phyloP scores from a whole-genome alignment of 2,113 vertebrate genomes.

The Hypomesus transpacificus region DNA sequence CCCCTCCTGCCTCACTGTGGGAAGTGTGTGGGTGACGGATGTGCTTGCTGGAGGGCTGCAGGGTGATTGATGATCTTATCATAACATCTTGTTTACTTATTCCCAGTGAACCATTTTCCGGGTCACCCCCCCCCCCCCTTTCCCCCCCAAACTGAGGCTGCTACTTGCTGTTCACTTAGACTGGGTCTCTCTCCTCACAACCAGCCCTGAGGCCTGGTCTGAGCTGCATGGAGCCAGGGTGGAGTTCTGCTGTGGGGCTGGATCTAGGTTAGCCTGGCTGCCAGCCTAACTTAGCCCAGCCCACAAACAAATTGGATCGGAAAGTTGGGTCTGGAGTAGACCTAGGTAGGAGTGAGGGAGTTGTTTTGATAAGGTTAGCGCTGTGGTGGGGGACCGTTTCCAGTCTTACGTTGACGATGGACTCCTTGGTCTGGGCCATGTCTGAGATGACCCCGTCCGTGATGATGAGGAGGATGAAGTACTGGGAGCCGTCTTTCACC shows the following conservation, averaged over 20 bases:
- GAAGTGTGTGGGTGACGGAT: slow-evolving; percentile 19
- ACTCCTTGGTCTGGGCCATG: slow-evolving; percentile 95
- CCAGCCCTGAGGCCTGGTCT: no score
- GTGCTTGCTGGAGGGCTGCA: slow-evolving; percentile 35
- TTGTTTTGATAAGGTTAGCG: no score
- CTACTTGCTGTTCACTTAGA: neutral
- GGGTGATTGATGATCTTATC: slow-evolving; percentile 45
- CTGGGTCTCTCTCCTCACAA: no score
- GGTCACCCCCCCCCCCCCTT: neutral
- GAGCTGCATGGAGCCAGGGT: no score
- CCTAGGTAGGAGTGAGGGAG: no score
- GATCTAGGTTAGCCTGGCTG: no score
- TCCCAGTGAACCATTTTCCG: neutral
- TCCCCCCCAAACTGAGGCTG: neutral
- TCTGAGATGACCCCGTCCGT: slow-evolving; percentile 96
- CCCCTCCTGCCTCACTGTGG: neutral
- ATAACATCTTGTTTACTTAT: slow-evolving; percentile 25
- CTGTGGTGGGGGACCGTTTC: no score
- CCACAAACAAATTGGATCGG: no score
- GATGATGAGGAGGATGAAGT: slow-evolving; percentile 93
- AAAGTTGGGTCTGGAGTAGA: no score
- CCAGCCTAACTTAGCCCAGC: no score
- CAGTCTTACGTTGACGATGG: slow-evolving; percentile 87
- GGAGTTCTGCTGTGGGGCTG: no score
- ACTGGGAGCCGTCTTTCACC: slow-evolving; percentile 94